A percentile compares a stretch with the other conserved stretches of the same genome.
These are phyloP conservation scores for Lasiommata megera DNA, from an alignment of 2,888 invertebrate species.

Conservation along the genomic window DNA sequence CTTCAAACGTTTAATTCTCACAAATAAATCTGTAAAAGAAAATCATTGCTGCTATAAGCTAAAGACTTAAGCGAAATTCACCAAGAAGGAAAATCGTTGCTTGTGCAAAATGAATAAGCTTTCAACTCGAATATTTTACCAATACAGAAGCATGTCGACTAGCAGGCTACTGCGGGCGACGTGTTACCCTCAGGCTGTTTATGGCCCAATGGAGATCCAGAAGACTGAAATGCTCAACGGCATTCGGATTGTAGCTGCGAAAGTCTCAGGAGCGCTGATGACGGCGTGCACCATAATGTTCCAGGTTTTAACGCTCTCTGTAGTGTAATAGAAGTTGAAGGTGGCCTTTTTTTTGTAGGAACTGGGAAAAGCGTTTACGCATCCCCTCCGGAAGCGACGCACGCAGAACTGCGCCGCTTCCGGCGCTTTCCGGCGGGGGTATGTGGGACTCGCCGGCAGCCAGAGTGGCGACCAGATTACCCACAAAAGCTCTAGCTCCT, in stretches of 20 bases:
- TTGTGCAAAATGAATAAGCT: conserved; percentile 15
- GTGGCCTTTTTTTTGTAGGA: no score
- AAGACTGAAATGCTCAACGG: conserved; percentile 56
- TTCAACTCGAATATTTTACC: background rate
- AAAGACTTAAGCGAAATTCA: no score
- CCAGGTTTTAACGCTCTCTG: conserved; percentile 44
- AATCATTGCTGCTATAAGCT: no score
- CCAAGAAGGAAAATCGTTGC: background rate
- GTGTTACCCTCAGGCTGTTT: conserved; percentile 45
- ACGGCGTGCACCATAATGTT: conserved; percentile 64
- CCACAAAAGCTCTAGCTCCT: no score
- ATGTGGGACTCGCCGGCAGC: no score
- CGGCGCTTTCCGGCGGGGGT: no score
- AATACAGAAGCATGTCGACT: conserved; percentile 36
- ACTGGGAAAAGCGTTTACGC: no score
- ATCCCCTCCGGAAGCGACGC: no score
- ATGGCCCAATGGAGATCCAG: conserved; percentile 57
- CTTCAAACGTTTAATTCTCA: no score
- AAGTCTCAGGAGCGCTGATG: conserved; percentile 48
- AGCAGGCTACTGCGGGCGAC: conserved; percentile 13
- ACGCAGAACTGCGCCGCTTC: no score
- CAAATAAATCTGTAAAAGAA: background rate
- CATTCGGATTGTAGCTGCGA: conserved; percentile 50
- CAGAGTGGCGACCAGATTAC: no score
- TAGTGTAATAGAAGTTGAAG: no score